Evolutionary conservation across 1,140 invertebrate species (phyloP), one percentile per base, ranked within the genome.

Genomic region (Globodera rostochiensis): DNA sequence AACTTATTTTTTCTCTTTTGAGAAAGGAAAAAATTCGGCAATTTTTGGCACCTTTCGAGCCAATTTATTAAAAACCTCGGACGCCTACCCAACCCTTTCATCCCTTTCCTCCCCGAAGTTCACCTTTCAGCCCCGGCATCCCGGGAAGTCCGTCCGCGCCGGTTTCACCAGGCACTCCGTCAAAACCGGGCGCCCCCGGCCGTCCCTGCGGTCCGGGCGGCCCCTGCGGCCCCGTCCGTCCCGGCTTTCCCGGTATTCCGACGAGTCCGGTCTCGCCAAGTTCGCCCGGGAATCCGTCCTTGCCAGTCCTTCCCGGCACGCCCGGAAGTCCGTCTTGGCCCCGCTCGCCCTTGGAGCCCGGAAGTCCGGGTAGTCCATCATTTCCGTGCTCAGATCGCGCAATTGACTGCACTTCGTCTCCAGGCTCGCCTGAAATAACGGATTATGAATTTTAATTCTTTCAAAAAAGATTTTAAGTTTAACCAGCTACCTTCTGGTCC

Each of bases 151-250:
- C 84, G 64, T 85, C 84, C 21, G 70, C 66, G 19, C 84, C 83
- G 50, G 66, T 53, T 25, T 82, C 83, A 77, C 93, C 93, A 36
- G 84, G 82, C 79, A 86, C 15, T 45, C 88, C 88, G 77, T 84
- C 82, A 9, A 66, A 21, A 36, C 82, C 82, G 19, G 80, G 82
- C 57, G 66, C 57, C 45, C 86, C 85, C 6, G 85, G 86, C 19
- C 13, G 46, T 77, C 85, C 77, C 46, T 53, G 53, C 21, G 66
- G 21, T 45, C 77, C 77, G 46, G 13, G 81, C 13, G 73, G 66
- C 11, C 85, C 85, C 57, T 47, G 77, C 67, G 53, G 67, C 2
- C 82, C 87, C 53, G 74, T 78, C 45, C 86, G 84, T 73, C 90
- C 90, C 67, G 85, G 74, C 19, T 89, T 80, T 49, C 87, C 87